phyloP scores from a whole-genome alignment of 35 echinoderm and acorn worm genomes.

The Lytechinus variegatus region DNA sequence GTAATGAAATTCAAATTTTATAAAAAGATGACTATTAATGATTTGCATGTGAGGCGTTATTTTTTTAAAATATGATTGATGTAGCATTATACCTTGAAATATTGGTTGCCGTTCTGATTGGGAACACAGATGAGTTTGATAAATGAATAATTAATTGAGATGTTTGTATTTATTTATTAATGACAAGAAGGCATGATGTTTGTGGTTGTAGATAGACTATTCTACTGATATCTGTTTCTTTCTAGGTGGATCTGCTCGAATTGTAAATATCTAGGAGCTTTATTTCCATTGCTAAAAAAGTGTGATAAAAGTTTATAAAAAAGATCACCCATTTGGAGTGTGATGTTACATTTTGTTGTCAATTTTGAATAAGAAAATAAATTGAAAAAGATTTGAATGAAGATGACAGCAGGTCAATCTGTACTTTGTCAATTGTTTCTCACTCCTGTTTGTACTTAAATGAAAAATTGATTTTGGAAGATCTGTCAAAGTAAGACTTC shows the following conservation, averaged over 20 bases:
- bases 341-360: conserved; percentile 19
- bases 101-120: background rate
- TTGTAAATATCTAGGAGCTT: background rate
- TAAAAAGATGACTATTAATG: background rate
- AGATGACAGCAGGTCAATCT: background rate
- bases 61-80: background rate
- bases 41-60: background rate
- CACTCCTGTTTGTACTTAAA: no score
- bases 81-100: background rate
- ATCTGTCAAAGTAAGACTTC: no score
- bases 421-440: background rate
- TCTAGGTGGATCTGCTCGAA: background rate
- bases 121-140: background rate
- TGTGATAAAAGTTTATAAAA: background rate
- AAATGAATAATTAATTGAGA: background rate
- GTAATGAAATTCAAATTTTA: background rate
- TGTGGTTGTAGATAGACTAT: background rate
- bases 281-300: background rate
- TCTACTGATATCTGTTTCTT: background rate
- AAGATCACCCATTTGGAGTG: background rate
- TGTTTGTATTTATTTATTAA: background rate
- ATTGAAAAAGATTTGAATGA: background rate
- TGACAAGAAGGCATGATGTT: conserved; percentile 11
- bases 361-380: background rate
- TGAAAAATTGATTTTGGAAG: no score